A percentile compares a stretch with the other conserved stretches of the same genome.
Evolutionary conservation across 1,140 invertebrate genomes (phyloP).

Genomic region (Drosophila parabipectinata): DNA sequence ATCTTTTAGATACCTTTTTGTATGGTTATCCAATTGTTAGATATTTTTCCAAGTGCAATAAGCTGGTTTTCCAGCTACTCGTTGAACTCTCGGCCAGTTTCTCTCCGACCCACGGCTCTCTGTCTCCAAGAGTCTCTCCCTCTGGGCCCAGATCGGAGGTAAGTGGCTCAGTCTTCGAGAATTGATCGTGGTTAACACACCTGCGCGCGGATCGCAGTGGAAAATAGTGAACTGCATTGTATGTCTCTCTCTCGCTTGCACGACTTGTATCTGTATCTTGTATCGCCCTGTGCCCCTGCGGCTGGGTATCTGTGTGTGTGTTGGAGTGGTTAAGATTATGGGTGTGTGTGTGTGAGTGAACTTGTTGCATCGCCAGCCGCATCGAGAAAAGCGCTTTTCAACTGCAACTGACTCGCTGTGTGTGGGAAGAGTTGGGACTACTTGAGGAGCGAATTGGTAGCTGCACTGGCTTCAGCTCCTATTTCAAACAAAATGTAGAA

Average conservation of each 20-base stretch:
- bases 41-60: conserved; percentile 25
- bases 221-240: conserved; percentile 59
- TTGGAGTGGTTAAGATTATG: no score
- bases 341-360: conserved; percentile 59
- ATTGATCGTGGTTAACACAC: conserved; percentile 81
- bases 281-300: not conserved
- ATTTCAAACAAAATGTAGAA: conserved; percentile 84
- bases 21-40: not conserved
- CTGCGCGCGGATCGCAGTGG: conserved; percentile 72
- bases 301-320: conserved; percentile 9
- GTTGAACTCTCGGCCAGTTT: conserved; percentile 12
- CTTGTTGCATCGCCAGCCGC: conserved; percentile 78
- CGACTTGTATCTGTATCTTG: conserved; percentile 19
- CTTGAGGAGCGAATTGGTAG: conserved; percentile 84
- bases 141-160: conserved; percentile 20
- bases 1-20: not conserved
- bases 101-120: not conserved
- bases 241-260: conserved; percentile 26
- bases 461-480: conserved; percentile 84
- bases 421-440: conserved; percentile 84
- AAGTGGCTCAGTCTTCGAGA: conserved; percentile 80
- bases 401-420: conserved; percentile 59
- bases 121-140: conserved; percentile 1
- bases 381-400: conserved; percentile 69
- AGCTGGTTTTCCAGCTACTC: conserved; percentile 61